Evolutionary conservation across 2,797 vertebrate species (phyloP), one percentile per base, ranked within the genome.

Genomic region (Darevskia nairensis): DNA sequence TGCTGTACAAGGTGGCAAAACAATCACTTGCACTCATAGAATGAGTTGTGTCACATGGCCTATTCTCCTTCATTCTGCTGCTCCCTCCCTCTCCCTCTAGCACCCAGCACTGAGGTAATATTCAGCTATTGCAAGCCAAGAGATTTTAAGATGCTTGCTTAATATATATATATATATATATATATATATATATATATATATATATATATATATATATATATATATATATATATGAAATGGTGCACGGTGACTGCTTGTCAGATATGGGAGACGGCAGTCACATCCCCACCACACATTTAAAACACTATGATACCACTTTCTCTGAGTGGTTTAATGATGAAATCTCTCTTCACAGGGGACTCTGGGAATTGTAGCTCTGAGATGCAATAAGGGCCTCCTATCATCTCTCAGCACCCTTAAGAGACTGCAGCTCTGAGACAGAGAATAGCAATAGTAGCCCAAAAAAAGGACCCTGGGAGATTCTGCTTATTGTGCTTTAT

Each of bases 21-120:
- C 85, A 71, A 29, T 50, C n/a, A 66, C 8, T 84, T 92, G 75
- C 71, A 81, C 1, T 80, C 77, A 91, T 89, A 89, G 75, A 80
- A 86, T 75, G 7, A 89, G 1, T 82, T 3, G 17, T 1, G 25
- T 89, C 64, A 15, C 50, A 13, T 0, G 29, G 50, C 41, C 41
- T 87, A 8, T 35, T 91, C 29, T 4, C 8, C 0, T 55, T 50
- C 55, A 32, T 23, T 80, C 21, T 61, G 2, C 29, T 25, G 29
- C 71, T 7, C 88, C 90, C 41, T 50, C 19, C 75, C 69, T 29
- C 78, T 1, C 25, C 85, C 85, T n/a, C 72, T 35, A 13, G 27
- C 25, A 78, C 50, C 10, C 13, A 85, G 82, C 25, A 84, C 86
- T 90, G 50, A 55, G 50, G 13, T 55, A 55, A 55, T 15, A 15